phyloP scores from a whole-genome alignment of 2,888 invertebrate genomes.

The Platerodrilus igneus region DNA sequence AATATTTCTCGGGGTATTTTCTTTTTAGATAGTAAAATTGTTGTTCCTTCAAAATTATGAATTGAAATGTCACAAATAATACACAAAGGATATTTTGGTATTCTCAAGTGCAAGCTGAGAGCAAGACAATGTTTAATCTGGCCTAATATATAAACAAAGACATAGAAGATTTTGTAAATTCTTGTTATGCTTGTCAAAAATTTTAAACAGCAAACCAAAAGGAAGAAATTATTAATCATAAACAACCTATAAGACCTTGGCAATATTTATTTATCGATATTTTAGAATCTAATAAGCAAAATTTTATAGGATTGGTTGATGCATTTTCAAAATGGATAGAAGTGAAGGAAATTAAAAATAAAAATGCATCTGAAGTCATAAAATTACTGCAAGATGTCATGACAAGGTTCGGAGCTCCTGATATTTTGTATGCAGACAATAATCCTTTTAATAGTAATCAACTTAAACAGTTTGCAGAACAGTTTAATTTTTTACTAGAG shows the following conservation, averaged over 20 bases:
- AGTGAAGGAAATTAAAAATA: constrained; percentile 11
- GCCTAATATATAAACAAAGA: constrained; percentile 18
- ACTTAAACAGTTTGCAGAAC: too few species aligned
- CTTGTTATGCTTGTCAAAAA: constrained; percentile 11
- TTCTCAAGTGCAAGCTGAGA: constrained; percentile 9
- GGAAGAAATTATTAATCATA: constrained; percentile 18
- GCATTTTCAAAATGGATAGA: constrained; percentile 28
- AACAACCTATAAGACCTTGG: constrained; percentile 25
- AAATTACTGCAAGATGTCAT: constrained; percentile 10
- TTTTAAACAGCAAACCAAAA: constrained; percentile 7
- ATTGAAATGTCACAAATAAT: constrained; percentile 6
- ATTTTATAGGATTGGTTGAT: constrained; percentile 32
- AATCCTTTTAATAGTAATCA: constrained; percentile 1
- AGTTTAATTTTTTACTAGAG: too few species aligned
- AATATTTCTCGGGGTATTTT: background rate
- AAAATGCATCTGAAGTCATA: constrained; percentile 17
- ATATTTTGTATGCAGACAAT: constrained; percentile 1
- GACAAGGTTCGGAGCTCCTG: background rate
- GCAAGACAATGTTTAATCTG: constrained; percentile 12
- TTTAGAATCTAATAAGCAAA: constrained; percentile 22
- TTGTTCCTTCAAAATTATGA: constrained; percentile 3
- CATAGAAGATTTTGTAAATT: constrained; percentile 21
- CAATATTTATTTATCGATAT: constrained; percentile 21
- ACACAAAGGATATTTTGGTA: constrained; percentile 8
- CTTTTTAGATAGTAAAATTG: constrained; percentile 1